A percentile compares a stretch with the other conserved stretches of the same genome.
Evolutionary conservation across 2,113 vertebrate species (phyloP).

Genomic region (Geococcyx californianus): DNA sequence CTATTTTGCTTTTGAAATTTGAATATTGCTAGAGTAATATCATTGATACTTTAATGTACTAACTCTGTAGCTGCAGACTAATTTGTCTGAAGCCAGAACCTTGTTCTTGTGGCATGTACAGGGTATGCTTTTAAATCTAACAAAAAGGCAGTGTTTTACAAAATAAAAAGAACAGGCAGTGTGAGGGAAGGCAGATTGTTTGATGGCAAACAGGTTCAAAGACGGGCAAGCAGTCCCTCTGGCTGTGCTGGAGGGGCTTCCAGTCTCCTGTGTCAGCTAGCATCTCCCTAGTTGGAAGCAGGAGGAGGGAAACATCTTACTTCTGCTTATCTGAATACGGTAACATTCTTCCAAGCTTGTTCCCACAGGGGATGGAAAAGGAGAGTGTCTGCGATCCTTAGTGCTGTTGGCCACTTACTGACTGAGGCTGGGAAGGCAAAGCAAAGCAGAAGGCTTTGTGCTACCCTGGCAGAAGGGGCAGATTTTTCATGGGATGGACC

Average conservation of each 20-base stretch:
- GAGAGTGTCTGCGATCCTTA: not conserved
- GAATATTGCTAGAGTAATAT: not conserved
- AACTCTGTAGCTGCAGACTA: not conserved
- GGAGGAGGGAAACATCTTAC: not conserved
- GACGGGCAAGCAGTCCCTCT: not conserved
- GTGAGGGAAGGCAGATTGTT: not conserved
- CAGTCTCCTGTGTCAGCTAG: not conserved
- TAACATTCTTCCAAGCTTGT: not conserved
- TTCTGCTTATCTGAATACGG: not conserved
- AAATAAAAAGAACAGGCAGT: not conserved
- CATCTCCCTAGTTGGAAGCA: not conserved
- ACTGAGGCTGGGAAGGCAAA: not conserved
- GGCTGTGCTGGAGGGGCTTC: not conserved
- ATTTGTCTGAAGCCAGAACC: not conserved
- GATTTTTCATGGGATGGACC: not conserved
- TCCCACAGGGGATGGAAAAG: no score
- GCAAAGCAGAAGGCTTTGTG: not conserved
- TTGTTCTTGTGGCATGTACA: rapidly evolving
- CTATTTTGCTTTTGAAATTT: not conserved
- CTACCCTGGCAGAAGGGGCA: not conserved
- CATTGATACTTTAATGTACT: not conserved
- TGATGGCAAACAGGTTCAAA: not conserved
- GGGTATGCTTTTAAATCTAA: not conserved
- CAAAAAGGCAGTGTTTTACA: not conserved
- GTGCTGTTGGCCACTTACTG: not conserved